Base-by-base conservation (phyloP, 2,113 vertebrate species). In the Numenius arquata region DNA sequence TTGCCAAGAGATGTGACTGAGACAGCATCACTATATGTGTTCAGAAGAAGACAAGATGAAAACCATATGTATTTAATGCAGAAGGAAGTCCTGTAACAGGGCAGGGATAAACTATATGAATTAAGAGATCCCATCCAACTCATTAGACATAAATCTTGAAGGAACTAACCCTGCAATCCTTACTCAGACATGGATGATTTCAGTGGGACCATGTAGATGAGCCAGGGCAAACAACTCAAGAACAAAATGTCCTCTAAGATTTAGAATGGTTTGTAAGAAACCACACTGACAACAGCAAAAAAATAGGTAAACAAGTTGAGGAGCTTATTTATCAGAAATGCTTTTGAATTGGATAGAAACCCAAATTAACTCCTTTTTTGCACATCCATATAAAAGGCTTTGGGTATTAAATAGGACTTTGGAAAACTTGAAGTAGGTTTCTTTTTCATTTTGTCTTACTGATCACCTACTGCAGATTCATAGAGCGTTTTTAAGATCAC, bases 1-100 rank as follows among this genome's bases (percentile, higher is more conserved):
- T 89, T 96, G 95, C 96, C 94, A 96, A 92, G 91, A 96, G 89
- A 97, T 96, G 94, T 95, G 95, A 96, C 92, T 92, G 87, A 95
- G 50, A 85, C 84, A 85, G 74, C 86, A 95, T 89, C 95, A 91
- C 91, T 96, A 15, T 89, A 90, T 38, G 62, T 70, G 55, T 95
- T 91, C 92, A 89, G 72, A 55, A 92, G 77, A 1, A 95, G 89
- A 76, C 70, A 91, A 90, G 92, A 96, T 96, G 94, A 96, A 95
- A 96, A 96, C 90, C 94, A 95, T 88, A 96, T 97, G 96, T 93
- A 89, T 73, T 83, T 88, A 89, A 92, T 59, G 91, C 41, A 95
- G 89, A 94, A 95, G 90, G 74, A 96, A 95, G 92, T 95, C 81
- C 91, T 95, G n/a, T 74, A 97, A 87, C 71, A 92, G 41, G 81